Evolutionary conservation across 2,797 vertebrate species (phyloP).

Genomic region (Gallinago nigripennis): DNA sequence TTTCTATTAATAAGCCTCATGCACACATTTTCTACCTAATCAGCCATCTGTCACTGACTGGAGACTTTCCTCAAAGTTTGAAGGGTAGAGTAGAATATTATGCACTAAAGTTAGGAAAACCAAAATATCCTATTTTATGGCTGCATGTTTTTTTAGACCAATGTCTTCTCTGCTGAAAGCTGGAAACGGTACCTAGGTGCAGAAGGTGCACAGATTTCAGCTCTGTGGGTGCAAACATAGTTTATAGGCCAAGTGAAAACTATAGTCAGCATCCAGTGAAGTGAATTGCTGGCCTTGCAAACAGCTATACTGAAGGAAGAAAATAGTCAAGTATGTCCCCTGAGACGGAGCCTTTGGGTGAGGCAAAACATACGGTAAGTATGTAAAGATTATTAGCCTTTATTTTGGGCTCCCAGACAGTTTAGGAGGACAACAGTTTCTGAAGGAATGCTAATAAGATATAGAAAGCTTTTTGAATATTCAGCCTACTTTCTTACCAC

Average conservation of each 20-base stretch:
- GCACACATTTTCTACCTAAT: constrained; percentile 43
- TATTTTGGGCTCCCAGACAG: background rate
- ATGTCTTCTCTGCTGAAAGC: background rate
- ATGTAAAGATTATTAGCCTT: background rate
- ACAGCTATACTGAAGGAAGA: background rate
- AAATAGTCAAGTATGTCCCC: background rate
- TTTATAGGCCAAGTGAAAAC: constrained; percentile 47
- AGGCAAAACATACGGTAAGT: background rate
- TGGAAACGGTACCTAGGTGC: background rate
- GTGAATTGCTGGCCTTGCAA: constrained; percentile 46
- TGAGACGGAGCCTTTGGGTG: background rate
- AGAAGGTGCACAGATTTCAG: constrained; percentile 66
- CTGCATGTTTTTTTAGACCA: background rate
- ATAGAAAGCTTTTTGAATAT: background rate
- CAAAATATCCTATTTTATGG: background rate
- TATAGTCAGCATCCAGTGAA: constrained; percentile 36
- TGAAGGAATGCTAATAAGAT: background rate
- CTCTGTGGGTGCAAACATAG: constrained; percentile 49
- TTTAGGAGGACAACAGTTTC: background rate
- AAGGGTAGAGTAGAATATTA: constrained; percentile 13
- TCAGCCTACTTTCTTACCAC: background rate
- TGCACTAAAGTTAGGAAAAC: background rate
- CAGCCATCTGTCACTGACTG: constrained; percentile 31
- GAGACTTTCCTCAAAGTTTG: background rate
- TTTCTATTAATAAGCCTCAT: constrained; percentile 12